Evolutionary conservation across 2,797 vertebrate genomes (phyloP).

Genomic region (Manis pentadactyla): DNA sequence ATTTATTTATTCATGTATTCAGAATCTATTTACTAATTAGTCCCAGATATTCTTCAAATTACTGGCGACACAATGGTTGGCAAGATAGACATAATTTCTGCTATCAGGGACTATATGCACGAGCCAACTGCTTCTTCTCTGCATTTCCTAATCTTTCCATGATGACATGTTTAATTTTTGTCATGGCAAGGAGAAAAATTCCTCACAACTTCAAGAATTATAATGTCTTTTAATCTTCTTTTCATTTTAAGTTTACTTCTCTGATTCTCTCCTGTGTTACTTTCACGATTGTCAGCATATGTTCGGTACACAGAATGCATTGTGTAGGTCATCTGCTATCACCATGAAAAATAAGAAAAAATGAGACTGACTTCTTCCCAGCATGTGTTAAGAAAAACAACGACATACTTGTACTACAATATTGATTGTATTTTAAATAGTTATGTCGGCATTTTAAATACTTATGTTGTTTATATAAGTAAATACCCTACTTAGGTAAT

Average conservation of each 20-base stretch:
- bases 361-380: background rate
- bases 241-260: background rate
- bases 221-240: background rate
- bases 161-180: background rate
- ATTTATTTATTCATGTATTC: conserved; percentile 51
- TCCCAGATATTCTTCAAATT: background rate
- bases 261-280: background rate
- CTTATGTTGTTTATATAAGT: background rate
- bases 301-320: background rate
- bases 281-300: background rate
- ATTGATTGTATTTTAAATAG: too few species aligned
- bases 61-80: background rate
- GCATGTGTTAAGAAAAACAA: conserved; percentile 3
- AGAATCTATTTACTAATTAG: conserved; percentile 31
- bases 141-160: background rate
- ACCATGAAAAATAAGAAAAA: background rate
- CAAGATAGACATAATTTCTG: background rate
- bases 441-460: conserved; percentile 36
- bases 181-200: background rate
- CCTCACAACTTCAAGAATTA: background rate
- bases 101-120: background rate
- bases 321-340: conserved; percentile 2
- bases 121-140: background rate
- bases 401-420: background rate
- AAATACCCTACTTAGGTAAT: background rate